Base-by-base conservation (phyloP, 30 jellyfish, hydroid and myxozoan species). In the Chrysaora quinquecirrha region DNA sequence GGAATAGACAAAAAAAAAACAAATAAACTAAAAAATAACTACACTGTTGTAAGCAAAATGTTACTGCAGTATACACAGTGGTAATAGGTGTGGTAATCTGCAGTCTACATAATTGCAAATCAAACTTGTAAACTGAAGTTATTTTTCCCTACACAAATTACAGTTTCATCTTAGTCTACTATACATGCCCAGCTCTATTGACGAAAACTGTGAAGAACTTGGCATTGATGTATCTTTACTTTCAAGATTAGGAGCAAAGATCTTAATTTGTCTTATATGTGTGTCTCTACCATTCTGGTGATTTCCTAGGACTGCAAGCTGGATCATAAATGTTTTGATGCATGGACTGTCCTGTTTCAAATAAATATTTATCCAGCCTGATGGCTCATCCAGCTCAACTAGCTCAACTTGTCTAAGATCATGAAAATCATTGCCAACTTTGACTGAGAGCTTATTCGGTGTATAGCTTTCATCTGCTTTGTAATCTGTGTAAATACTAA, bases 281-380 rank as follows among this genome's bases (percentile, higher is more conserved):
- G 99, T 88, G 66, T 95, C 99, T 38, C 99, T 84, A 11, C 99
- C 99, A 88, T 89, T 95, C 70, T 95, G 99, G 75, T 95, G 99
- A 82, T 95, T 95, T 19, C 96, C 97, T 4, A 87, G 83, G 0
- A 95, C 94, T 30, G 99, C 97, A 14, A 95, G 68, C 64, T 95
- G 99, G 47, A 95, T 88, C 99, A 95, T 95, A 56, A 95, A 95
- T 27, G 96, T 82, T 46, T 89, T 88, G 82, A 95, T 49, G 21
- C 73, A 78, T 34, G 80, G 90, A 47, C 82, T 88, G 25, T 86
- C 63, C n/a, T n/a, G n/a, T 23, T 75, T 89, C 67, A 95, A 89
- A 65, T 95, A 97, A 60, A 85, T 76, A 54, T 88, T 95, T 23
- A 95, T 76, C 99, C 99, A 95, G 19, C 99, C 99, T 48, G 76